phyloP scores from a whole-genome alignment of 1,140 invertebrate genomes.

The Aphelinus atriplicis region DNA sequence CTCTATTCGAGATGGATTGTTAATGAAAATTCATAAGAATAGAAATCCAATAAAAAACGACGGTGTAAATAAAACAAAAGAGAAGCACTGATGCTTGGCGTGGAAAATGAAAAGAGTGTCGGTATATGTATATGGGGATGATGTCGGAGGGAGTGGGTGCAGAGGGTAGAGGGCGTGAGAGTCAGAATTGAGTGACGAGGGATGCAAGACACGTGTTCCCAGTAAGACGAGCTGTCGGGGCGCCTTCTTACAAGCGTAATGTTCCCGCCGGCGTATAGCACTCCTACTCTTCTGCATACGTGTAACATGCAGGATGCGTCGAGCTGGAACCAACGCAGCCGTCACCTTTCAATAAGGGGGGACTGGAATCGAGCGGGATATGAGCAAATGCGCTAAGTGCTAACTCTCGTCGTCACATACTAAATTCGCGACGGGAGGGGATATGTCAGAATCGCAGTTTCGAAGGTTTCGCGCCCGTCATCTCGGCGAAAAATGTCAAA shows the following conservation, averaged over 20 bases:
- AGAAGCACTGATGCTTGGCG: neutral
- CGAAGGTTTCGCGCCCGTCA: no score
- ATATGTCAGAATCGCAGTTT: neutral
- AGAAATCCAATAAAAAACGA: no score
- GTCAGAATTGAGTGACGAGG: slow-evolving; percentile 23
- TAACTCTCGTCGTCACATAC: slow-evolving; percentile 1
- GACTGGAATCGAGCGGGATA: neutral
- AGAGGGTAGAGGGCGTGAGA: neutral
- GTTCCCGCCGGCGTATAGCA: slow-evolving; percentile 44
- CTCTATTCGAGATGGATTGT: neutral
- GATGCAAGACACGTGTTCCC: slow-evolving; percentile 61
- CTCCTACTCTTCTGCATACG: slow-evolving; percentile 38
- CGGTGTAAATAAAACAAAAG: no score
- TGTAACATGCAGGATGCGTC: slow-evolving; percentile 15
- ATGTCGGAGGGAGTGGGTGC: neutral
- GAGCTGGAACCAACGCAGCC: neutral
- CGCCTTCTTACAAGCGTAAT: slow-evolving; percentile 48
- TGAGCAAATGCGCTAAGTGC: slow-evolving; percentile 14
- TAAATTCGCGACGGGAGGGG: neutral
- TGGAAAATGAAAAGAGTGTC: neutral
- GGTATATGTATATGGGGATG: neutral
- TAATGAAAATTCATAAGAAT: neutral
- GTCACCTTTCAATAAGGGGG: neutral
- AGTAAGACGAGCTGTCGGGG: slow-evolving; percentile 56
- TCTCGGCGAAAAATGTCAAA: no score